A percentile compares a stretch with the other conserved stretches of the same genome.
phyloP scores from a whole-genome alignment of 2,113 vertebrate species.

The Pardalotus punctatus region DNA sequence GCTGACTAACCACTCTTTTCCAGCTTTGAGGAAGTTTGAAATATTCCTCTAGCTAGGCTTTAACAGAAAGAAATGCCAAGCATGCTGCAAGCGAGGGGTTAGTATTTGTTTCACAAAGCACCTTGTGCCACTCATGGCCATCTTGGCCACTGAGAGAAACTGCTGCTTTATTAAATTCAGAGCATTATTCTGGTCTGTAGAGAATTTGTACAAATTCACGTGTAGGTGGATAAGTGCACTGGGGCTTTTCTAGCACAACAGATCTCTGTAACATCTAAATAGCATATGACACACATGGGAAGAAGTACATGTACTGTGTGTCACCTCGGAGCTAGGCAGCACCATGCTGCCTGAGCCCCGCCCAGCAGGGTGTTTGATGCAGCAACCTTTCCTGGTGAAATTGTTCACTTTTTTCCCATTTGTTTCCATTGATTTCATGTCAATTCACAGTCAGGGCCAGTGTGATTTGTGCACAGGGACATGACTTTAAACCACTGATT shows the following conservation, averaged over 20 bases:
- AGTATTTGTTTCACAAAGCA: not conserved
- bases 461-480: not conserved
- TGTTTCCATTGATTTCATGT: not conserved
- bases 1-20: not conserved
- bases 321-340: not conserved
- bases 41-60: not conserved
- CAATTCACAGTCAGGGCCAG: accelerated
- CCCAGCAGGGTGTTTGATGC: not conserved
- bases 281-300: not conserved
- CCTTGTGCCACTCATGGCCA: accelerated
- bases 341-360: not conserved
- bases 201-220: not conserved
- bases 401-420: not conserved
- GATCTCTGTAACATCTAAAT: not conserved
- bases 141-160: not conserved
- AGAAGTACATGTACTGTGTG: accelerated
- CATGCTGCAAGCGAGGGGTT: not conserved
- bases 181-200: not conserved
- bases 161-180: not conserved
- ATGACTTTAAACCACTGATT: not conserved
- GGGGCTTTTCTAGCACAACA: not conserved
- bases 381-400: not conserved
- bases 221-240: accelerated
- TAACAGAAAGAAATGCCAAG: not conserved
- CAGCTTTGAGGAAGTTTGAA: not conserved